These are phyloP conservation scores for Labeo rohita DNA, from an alignment of 2,113 vertebrate species.

Conservation along the genomic window DNA sequence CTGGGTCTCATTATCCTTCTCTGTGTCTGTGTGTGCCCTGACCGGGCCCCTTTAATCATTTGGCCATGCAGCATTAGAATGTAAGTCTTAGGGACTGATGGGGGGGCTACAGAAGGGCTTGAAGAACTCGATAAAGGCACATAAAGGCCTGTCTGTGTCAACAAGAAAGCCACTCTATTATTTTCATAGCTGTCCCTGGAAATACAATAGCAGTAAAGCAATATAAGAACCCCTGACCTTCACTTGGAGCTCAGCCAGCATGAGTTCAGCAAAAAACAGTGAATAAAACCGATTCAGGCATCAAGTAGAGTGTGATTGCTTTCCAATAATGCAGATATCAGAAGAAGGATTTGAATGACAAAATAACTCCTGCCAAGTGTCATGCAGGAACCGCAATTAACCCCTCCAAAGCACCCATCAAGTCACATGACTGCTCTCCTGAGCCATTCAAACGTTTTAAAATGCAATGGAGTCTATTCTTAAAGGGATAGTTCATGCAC, in stretches of 20 bases:
- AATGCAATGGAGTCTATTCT: background rate
- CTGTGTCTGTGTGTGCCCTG: conserved; percentile 60
- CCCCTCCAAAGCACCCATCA: background rate
- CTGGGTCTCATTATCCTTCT: conserved; percentile 53
- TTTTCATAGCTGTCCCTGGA: conserved; percentile 63
- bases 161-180: conserved; percentile 62
- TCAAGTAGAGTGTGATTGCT: background rate
- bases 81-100: conserved; percentile 63
- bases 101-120: conserved; percentile 61
- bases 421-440: background rate
- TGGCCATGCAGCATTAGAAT: conserved; percentile 72
- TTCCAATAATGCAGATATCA: conserved; percentile 4
- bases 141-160: conserved; percentile 70
- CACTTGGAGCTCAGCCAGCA: conserved; percentile 3
- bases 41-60: conserved; percentile 76
- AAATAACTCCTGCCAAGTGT: background rate
- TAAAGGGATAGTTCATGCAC: background rate
- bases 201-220: conserved; percentile 64
- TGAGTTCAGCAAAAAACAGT: background rate
- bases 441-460: background rate
- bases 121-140: conserved; percentile 68
- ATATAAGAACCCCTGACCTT: background rate
- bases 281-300: background rate
- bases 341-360: background rate
- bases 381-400: background rate